Percentiles rank a stretch among this genome's conserved stretches.
Conservation (phyloP, 2,113 vertebrate genomes). For the Gorsachius goisagi region DNA sequence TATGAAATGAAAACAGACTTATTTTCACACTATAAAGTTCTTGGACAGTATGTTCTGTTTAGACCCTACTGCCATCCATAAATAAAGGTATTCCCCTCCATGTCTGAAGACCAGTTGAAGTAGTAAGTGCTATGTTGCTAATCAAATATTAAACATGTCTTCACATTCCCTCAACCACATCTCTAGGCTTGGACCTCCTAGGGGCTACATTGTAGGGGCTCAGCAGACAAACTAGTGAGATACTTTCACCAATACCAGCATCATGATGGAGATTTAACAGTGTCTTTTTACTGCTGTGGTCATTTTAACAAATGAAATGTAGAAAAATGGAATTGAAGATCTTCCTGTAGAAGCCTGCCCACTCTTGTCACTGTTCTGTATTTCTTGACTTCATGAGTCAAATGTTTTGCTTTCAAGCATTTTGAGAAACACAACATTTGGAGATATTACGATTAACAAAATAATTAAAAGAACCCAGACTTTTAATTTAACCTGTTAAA, state of each 20-base stretch:
- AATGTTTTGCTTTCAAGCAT: background rate
- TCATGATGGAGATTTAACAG: background rate
- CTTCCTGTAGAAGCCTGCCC: background rate
- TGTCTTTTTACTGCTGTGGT: background rate
- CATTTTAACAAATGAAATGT: background rate
- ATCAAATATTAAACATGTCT: background rate
- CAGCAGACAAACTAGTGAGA: background rate
- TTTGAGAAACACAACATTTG: background rate
- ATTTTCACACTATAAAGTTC: background rate
- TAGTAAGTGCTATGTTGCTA: background rate
- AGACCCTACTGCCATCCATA: background rate
- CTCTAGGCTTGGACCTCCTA: background rate
- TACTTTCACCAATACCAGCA: background rate
- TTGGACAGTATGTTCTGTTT: background rate
- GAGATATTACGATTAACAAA: background rate
- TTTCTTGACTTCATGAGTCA: background rate
- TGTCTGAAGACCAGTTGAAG: background rate
- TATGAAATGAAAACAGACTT: background rate
- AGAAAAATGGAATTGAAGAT: background rate
- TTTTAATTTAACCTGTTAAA: background rate
- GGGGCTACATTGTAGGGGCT: background rate
- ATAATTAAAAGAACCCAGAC: background rate
- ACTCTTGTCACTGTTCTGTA: background rate
- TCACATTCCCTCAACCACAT: background rate
- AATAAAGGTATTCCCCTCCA: background rate